These are phyloP conservation scores for Heptranchias perlo DNA, from an alignment of 2,113 vertebrate species.

Conservation along the genomic window DNA sequence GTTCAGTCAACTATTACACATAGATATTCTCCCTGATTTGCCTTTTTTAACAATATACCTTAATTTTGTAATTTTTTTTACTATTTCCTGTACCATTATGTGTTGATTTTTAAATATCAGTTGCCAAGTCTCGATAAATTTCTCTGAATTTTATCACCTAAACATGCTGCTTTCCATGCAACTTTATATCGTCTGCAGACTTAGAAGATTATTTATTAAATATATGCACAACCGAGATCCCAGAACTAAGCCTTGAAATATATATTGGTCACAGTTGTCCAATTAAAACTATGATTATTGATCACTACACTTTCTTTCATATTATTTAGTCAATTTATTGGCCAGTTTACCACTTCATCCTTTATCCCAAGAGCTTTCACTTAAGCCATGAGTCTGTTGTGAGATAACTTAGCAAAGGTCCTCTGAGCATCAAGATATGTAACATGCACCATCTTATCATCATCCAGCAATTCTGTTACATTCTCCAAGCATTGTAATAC, in stretches of 20 bases:
- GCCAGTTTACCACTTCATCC: neutral
- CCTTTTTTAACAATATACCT: neutral
- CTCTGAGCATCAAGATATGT: neutral
- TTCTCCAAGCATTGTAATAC: neutral
- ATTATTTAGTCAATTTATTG: neutral
- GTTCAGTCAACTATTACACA: neutral
- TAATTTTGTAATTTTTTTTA: neutral
- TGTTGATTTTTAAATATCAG: neutral
- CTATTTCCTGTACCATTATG: neutral
- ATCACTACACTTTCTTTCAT: neutral
- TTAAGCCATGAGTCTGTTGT: neutral
- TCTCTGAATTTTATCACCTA: neutral
- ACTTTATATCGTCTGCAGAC: neutral
- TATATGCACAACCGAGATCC: neutral
- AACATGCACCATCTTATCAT: neutral
- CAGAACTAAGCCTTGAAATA: neutral
- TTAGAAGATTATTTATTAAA: neutral
- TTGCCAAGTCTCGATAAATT: neutral
- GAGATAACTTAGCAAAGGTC: neutral
- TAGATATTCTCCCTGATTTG: neutral
- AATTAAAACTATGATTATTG: neutral
- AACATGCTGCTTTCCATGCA: neutral
- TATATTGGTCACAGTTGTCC: neutral
- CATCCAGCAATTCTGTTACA: neutral
- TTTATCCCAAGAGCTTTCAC: neutral